These are phyloP conservation scores for Cataglyphis rosenhaueri DNA, from an alignment of 2,888 invertebrate genomes.

Conservation along the genomic window DNA sequence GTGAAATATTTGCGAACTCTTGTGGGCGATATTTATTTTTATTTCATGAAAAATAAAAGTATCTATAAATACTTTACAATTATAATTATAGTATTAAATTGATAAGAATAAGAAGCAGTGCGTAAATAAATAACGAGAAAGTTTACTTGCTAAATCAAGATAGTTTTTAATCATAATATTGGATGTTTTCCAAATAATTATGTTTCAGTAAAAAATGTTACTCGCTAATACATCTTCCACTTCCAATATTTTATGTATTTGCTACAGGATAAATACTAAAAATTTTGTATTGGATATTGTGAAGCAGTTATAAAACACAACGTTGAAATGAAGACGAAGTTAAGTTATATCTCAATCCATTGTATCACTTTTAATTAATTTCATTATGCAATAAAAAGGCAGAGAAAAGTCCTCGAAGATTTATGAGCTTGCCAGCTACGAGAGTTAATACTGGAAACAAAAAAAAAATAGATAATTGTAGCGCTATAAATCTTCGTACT, in stretches of 20 bases:
- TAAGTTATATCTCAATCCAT: not conserved
- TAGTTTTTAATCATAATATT: not conserved
- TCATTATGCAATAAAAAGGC: not conserved
- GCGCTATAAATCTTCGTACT: not conserved
- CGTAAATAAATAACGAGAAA: not conserved
- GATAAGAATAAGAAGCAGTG: too few species aligned
- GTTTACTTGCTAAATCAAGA: not conserved
- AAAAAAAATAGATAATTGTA: not conserved
- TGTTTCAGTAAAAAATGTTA: not conserved
- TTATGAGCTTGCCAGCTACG: not conserved
- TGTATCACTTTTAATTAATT: conserved; percentile 1
- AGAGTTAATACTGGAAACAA: not conserved
- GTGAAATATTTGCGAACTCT: not conserved
- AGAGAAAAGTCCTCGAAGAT: not conserved
- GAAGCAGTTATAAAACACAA: not conserved
- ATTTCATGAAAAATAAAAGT: not conserved
- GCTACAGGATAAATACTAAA: not conserved
- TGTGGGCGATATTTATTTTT: not conserved
- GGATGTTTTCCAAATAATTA: not conserved
- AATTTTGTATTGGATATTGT: not conserved
- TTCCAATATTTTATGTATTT: not conserved
- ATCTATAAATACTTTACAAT: too few species aligned
- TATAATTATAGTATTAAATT: not conserved
- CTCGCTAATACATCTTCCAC: not conserved
- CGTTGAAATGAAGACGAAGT: not conserved